A percentile compares a stretch with the other conserved stretches of the same genome.
Evolutionary conservation across 2,888 invertebrate species (phyloP).

Genomic region (Drosophila paranaensis): DNA sequence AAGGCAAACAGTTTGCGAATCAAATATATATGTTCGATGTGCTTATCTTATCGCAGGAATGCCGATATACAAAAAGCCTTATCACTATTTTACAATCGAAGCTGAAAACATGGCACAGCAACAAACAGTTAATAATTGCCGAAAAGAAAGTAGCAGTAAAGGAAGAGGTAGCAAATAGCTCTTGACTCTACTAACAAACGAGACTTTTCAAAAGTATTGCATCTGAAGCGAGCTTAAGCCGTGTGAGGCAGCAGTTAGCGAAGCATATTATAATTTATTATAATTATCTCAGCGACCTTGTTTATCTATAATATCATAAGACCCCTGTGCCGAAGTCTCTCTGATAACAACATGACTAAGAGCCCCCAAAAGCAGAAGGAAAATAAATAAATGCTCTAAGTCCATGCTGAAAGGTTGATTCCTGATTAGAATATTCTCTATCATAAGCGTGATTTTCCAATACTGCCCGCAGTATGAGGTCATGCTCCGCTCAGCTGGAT

Average conservation of each 20-base stretch:
- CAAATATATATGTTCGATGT: slow-evolving; percentile 14
- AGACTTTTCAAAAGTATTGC: too few relatives aligned
- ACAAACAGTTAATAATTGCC: slow-evolving; percentile 48
- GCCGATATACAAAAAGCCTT: slow-evolving; percentile 62
- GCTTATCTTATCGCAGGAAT: slow-evolving; percentile 67
- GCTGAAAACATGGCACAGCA: slow-evolving; percentile 45
- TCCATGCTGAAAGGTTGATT: slow-evolving; percentile 13
- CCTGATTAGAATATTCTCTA: slow-evolving; percentile 1
- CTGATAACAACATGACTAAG: slow-evolving; percentile 52
- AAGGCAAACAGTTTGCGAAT: slow-evolving; percentile 32
- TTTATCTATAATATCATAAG: slow-evolving; percentile 45
- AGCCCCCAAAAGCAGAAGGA: slow-evolving; percentile 14
- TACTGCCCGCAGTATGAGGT: slow-evolving; percentile 36
- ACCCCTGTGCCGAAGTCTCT: slow-evolving; percentile 18
- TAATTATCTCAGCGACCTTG: slow-evolving; percentile 49
- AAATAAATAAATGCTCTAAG: slow-evolving; percentile 31
- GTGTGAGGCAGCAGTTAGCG: neutral
- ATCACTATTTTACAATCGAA: slow-evolving; percentile 50
- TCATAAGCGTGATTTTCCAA: slow-evolving; percentile 2
- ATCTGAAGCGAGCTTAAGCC: neutral
- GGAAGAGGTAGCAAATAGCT: neutral
- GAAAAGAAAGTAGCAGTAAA: slow-evolving; percentile 20
- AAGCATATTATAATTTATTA: neutral
- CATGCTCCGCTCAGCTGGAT: slow-evolving; percentile 21
- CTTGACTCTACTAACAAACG: neutral